Evolutionary conservation across 2,113 vertebrate species (phyloP).

Genomic region (Sylvicapra grimmia): DNA sequence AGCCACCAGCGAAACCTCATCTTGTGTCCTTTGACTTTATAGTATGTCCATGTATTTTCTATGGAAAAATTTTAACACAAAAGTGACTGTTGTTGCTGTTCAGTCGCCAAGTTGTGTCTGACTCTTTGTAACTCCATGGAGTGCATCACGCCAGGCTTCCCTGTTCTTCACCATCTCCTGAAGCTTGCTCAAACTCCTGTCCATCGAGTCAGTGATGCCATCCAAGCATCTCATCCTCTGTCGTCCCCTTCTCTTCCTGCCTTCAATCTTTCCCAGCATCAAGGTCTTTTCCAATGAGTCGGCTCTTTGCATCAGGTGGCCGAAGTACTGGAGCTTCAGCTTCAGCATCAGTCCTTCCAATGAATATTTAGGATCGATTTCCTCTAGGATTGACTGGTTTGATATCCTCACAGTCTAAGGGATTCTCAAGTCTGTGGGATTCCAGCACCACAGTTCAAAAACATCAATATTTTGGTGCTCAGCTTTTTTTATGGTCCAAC

Average conservation of each 20-base stretch:
- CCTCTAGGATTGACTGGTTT: background rate
- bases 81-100: background rate
- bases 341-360: background rate
- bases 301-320: background rate
- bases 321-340: background rate
- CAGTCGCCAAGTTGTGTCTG: background rate
- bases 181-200: background rate
- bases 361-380: background rate
- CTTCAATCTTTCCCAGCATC: background rate
- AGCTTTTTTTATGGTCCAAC: background rate
- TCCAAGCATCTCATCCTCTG: background rate
- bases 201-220: fast-evolving
- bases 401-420: background rate
- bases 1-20: background rate
- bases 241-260: background rate
- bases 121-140: background rate
- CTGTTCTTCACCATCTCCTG: background rate
- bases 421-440: too few relatives aligned
- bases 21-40: background rate
- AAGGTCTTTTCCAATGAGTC: background rate
- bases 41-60: background rate
- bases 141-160: background rate
- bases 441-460: background rate
- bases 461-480: background rate
- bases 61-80: background rate